phyloP scores from a whole-genome alignment of 1,140 invertebrate genomes.

The fruit fly (Drosophila melanogaster) region DNA sequence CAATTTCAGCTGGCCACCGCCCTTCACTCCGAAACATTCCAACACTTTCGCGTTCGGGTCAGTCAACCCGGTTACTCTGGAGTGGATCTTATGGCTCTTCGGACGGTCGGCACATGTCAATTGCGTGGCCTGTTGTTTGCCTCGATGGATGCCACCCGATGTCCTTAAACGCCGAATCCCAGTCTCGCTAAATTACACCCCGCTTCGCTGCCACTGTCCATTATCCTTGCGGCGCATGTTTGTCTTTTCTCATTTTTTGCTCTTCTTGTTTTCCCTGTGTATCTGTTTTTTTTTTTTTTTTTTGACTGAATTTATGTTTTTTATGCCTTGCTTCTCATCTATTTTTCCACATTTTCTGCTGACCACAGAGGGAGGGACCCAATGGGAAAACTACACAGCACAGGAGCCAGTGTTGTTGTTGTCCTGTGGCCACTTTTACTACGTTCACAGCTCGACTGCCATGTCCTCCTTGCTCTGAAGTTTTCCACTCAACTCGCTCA shows the following conservation, averaged over 20 bases:
- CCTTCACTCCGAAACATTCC: slow-evolving; percentile 1
- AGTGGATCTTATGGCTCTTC: slow-evolving; percentile 16
- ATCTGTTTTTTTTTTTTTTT: slow-evolving; percentile 33
- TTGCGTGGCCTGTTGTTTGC: slow-evolving; percentile 60
- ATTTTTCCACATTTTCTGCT: slow-evolving; percentile 74
- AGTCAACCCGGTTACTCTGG: background rate
- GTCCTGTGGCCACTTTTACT: slow-evolving; percentile 58
- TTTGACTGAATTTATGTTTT: slow-evolving; percentile 73
- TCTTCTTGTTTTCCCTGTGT: slow-evolving; percentile 37
- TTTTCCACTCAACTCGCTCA: slow-evolving; percentile 24
- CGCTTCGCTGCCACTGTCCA: slow-evolving; percentile 45
- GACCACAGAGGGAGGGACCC: slow-evolving; percentile 51
- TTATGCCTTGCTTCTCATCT: slow-evolving; percentile 78
- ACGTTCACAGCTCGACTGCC: slow-evolving; percentile 42
- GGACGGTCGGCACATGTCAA: slow-evolving; percentile 46
- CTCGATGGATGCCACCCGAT: slow-evolving; percentile 57
- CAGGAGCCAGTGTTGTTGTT: slow-evolving; percentile 40
- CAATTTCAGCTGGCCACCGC: slow-evolving; percentile 6
- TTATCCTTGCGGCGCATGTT: slow-evolving; percentile 81
- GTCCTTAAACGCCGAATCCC: slow-evolving; percentile 6
- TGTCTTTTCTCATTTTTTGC: slow-evolving; percentile 81
- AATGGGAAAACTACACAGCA: slow-evolving; percentile 26
- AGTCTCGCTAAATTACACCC: slow-evolving; percentile 8
- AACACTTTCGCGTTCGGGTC: slow-evolving; percentile 9
- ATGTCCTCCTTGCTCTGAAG: slow-evolving; percentile 49